Conservation (phyloP, 2,888 invertebrate species). For the Pocota personata region DNA sequence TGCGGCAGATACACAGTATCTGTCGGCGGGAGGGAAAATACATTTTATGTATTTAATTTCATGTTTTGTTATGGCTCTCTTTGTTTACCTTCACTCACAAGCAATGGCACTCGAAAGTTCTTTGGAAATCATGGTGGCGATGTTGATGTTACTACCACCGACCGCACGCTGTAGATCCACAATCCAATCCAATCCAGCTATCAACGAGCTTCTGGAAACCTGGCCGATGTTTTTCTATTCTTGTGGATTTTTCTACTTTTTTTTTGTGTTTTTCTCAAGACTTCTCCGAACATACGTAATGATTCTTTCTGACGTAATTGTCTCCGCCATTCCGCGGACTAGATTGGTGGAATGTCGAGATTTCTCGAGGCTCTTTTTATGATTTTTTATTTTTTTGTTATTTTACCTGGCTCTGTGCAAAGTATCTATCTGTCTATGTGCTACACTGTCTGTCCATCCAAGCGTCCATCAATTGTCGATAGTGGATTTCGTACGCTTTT, state of each 20-base stretch:
- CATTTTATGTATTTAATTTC: conserved; percentile 58
- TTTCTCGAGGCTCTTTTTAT: conserved; percentile 30
- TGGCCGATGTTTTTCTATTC: conserved; percentile 37
- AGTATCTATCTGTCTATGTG: conserved; percentile 44
- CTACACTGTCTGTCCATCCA: conserved; percentile 40
- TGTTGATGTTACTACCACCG: neutral
- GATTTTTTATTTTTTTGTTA: neutral
- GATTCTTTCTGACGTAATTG: conserved; percentile 67
- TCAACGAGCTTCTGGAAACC: conserved; percentile 51
- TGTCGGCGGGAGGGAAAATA: conserved; percentile 36
- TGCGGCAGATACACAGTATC: neutral
- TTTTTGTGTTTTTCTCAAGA: conserved; percentile 32
- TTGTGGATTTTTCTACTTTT: conserved; percentile 15
- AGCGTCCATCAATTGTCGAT: conserved; percentile 60
- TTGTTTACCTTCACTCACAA: conserved; percentile 57
- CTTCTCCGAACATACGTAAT: conserved; percentile 37
- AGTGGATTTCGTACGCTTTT: conserved; percentile 37
- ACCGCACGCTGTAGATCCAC: neutral
- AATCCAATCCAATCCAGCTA: conserved; percentile 1
- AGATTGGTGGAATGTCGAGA: conserved; percentile 31
- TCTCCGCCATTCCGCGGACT: conserved; percentile 21
- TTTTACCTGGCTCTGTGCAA: conserved; percentile 36
- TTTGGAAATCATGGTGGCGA: conserved; percentile 41
- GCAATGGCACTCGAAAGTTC: conserved; percentile 66
- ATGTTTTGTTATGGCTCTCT: conserved; percentile 62